Base-by-base conservation (phyloP, 2,888 invertebrate species). In the Leptopilina drosophilae region DNA sequence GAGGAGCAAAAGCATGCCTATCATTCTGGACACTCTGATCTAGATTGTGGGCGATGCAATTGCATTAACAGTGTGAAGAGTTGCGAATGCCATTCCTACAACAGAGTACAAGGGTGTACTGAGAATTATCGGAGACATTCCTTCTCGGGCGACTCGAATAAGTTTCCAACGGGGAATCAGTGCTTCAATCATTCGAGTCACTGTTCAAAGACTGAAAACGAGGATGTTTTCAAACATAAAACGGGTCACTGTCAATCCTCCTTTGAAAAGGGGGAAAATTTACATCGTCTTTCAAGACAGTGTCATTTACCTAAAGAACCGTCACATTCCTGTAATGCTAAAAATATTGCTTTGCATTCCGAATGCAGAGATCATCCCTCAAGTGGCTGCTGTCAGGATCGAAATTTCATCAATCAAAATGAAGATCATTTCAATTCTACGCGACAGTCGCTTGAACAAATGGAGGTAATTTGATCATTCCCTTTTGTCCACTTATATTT, bases 351-450 rank as follows among this genome's bases (percentile, higher is more conserved):
- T 9, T 77, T 76, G 2, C 69, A 69, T 77, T 62, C 64, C 0
- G 73, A 42, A 9, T 79, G 78, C 53, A 73, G 77, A 26, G 79
- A 64, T 15, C 81, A 66, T 5, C 73, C 73, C 49, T 69, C 78
- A 33, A 81, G 78, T 62, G 82, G 79, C 15, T 79, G 84, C 65
- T 79, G 77, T 49, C 82, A 77, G 66, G 81, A 77, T 64, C 82
- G 77, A 49, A 81, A 67, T 42, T 65, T 82, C 49, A 84, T 81
- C 1, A 80, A 73, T 62, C 78, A 86, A 8, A 84, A 82, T 14
- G 90, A 89, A 40, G 87, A 86, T 67, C 87, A 87, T 14, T 73
- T 89, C 64, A 79, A 88, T 69, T 65, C 78, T 12, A 73, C 76
- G 56, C 85, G 79, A 46, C 82, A 79, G 56, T 66, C 64, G 49